Evolutionary conservation across 1,140 invertebrate genomes (phyloP), one percentile per base, ranked within the genome.

Genomic region (Brachionus asplanchnoidis): DNA sequence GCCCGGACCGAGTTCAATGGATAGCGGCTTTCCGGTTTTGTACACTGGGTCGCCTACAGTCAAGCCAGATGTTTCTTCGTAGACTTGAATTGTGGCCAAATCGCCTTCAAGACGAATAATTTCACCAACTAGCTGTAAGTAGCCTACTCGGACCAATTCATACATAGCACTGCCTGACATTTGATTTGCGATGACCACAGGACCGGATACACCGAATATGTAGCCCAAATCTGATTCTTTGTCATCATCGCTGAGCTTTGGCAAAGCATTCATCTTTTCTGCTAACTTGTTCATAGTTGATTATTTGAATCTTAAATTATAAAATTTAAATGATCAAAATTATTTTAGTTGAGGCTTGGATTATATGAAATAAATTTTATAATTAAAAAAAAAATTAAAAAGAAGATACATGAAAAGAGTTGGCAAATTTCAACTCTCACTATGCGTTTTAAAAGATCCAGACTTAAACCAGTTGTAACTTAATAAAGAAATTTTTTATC

Each of bases 121-220:
- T 92, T 99, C 98, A 86, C 98, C 98, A 2, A 99, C 98, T 86
- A 99, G 91, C 90, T 99, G 97, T 86, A 94, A 93, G 90, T 99
- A 97, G 14, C 98, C 98, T 8, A 99, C 98, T 88, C 98, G 93
- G 1, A 84, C 98, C 91, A 99, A 90, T 91, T 99, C 98, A 93
- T 99, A 99, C 97, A 99, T 99, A 92, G 97, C 97, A 11, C 97
- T 95, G 85, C 98, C 98, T 85, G 96, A 94, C 98, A 99, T 99
- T 88, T 95, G 95, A 90, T 99, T 96, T 84, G 98, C 98, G 17
- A 96, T 98, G 44, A 99, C 97, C 87, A 99, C 98, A 91, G 96
- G 97, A 86, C 97, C 97, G 79, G 97, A 98, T 17, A 98, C 97
- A 32, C 95, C 96, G 89, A 93, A 96, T 2, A 99, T 97, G 91